A percentile compares a stretch with the other conserved stretches of the same genome.
phyloP scores from a whole-genome alignment of 2,797 vertebrate species.

The Picus viridis region DNA sequence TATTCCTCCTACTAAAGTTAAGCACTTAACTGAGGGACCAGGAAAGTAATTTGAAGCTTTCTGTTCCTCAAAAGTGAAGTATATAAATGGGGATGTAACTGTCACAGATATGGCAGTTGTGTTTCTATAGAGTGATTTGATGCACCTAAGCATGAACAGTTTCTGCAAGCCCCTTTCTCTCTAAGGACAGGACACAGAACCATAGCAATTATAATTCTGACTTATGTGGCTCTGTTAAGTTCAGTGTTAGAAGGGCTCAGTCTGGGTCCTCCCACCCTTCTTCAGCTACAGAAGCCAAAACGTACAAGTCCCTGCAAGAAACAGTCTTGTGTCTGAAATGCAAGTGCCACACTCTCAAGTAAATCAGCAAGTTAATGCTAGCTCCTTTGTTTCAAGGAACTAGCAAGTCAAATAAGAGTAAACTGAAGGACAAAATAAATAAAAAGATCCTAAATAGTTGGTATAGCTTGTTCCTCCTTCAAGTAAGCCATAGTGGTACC shows the following conservation, averaged over 20 bases:
- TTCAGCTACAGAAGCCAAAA: background rate
- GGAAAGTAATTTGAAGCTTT: slow-evolving; percentile 37
- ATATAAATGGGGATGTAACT: background rate
- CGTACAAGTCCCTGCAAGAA: background rate
- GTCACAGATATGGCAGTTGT: background rate
- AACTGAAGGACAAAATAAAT: background rate
- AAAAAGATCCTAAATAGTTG: background rate
- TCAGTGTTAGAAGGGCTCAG: background rate
- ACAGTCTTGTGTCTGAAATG: background rate
- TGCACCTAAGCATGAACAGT: background rate
- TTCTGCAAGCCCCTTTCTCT: background rate
- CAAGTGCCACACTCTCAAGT: background rate
- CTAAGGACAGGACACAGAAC: background rate
- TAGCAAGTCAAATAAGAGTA: background rate
- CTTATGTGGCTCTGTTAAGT: background rate
- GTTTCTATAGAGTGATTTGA: background rate
- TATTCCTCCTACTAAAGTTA: slow-evolving; percentile 29
- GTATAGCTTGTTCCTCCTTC: background rate
- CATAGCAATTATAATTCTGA: background rate
- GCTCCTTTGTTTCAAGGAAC: background rate
- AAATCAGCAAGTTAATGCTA: background rate
- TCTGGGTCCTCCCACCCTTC: background rate
- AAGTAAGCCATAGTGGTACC: background rate
- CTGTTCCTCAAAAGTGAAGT: background rate
- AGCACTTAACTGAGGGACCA: slow-evolving; percentile 4